phyloP scores from a whole-genome alignment of 2,888 invertebrate species.

The Cotesia congregata region DNA sequence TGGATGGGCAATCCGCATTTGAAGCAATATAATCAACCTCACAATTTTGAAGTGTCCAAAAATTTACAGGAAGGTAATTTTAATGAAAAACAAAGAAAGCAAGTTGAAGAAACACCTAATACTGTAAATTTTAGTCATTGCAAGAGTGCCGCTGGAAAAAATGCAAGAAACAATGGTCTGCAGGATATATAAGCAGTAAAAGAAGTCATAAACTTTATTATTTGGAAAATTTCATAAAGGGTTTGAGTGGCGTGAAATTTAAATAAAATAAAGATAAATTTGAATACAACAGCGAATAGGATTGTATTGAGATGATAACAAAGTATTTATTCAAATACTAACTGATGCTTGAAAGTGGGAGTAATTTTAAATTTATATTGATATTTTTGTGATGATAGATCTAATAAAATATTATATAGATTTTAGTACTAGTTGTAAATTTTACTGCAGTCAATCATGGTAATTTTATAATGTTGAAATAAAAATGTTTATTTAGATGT shows the following conservation, averaged over 20 bases:
- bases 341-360: no score
- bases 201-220: conserved; percentile 49
- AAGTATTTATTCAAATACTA: no score
- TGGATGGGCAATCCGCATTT: background rate
- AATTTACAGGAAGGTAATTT: no score
- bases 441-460: no score
- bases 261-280: conserved; percentile 41
- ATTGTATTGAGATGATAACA: conserved; percentile 38
- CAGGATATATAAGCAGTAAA: conserved; percentile 56
- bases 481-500: no score
- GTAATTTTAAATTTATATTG: no score
- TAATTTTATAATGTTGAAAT: no score
- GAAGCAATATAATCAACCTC: background rate
- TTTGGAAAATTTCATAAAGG: conserved; percentile 46
- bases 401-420: no score
- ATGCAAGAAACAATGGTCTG: conserved; percentile 62
- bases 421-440: no score
- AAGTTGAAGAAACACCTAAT: conserved; percentile 17
- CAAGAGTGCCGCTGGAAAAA: conserved; percentile 36
- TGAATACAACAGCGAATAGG: conserved; percentile 58
- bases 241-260: conserved; percentile 54
- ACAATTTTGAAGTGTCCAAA: no score
- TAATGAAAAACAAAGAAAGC: no score
- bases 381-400: no score
- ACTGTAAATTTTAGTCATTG: background rate